Conservation (phyloP, 1,140 invertebrate species). For the Brachionus sp. region DNA sequence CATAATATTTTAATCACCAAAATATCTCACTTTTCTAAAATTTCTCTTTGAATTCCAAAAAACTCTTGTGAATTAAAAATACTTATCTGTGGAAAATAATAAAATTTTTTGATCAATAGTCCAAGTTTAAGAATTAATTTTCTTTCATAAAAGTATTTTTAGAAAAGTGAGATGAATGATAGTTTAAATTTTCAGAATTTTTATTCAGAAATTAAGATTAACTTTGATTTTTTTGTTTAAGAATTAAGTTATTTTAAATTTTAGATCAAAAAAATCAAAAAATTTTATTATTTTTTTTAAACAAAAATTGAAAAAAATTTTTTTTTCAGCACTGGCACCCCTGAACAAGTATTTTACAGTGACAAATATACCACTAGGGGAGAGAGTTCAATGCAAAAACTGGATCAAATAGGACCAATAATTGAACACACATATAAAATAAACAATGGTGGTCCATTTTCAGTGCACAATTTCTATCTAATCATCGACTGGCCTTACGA, state of each 20-base stretch:
- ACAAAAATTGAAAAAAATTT: background rate
- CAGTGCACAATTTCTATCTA: slow-evolving; percentile 12
- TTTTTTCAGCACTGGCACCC: background rate
- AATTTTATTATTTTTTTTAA: background rate
- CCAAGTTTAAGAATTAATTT: background rate
- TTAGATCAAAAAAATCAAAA: too few species aligned
- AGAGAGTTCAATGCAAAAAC: slow-evolving; percentile 32
- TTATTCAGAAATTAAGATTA: too few species aligned
- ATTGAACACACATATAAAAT: slow-evolving; percentile 35
- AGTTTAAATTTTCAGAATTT: background rate
- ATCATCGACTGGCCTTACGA: slow-evolving; percentile 42
- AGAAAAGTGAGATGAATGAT: background rate
- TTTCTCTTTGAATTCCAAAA: too few species aligned
- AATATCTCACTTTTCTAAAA: too few species aligned
- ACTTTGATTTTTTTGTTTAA: too few species aligned
- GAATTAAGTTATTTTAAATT: too few species aligned
- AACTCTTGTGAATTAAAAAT: too few species aligned
- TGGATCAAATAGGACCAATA: slow-evolving; percentile 36
- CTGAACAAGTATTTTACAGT: slow-evolving; percentile 40
- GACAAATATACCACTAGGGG: background rate
- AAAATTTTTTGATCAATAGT: background rate
- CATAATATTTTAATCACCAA: too few species aligned
- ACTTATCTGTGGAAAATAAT: too few species aligned
- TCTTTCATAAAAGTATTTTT: too few species aligned
- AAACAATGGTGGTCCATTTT: slow-evolving; percentile 36